A percentile compares a stretch with the other conserved stretches of the same genome.
Conservation (phyloP, 2,113 vertebrate species). For the Lipophrys pholis region DNA sequence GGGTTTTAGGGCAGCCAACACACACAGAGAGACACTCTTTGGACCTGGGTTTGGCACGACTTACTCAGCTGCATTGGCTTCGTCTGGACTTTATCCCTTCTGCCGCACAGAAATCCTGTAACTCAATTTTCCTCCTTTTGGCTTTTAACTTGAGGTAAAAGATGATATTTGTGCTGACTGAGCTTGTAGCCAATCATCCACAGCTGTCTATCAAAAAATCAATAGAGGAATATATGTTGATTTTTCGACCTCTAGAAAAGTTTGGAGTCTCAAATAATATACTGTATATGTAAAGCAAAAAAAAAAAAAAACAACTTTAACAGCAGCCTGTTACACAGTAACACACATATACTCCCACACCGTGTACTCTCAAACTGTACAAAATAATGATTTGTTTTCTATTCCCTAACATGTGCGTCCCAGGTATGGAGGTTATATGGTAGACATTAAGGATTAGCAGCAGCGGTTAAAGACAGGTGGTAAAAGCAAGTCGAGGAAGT, state of each 20-base stretch:
- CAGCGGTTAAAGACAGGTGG: conserved; percentile 27
- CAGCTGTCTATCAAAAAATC: neutral
- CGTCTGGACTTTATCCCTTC: conserved; percentile 29
- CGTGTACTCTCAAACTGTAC: neutral
- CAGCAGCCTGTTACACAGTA: neutral
- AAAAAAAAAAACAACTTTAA: neutral
- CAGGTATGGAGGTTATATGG: conserved; percentile 52
- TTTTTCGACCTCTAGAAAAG: neutral
- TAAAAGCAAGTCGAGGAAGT: conserved; percentile 9
- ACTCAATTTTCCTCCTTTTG: conserved; percentile 8
- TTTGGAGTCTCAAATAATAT: neutral
- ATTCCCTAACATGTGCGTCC: conserved; percentile 36
- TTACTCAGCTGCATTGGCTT: conserved; percentile 43
- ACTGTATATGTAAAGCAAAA: neutral
- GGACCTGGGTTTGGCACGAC: conserved; percentile 39
- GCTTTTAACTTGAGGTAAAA: conserved; percentile 13
- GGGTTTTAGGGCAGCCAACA: conserved; percentile 40
- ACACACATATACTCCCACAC: neutral
- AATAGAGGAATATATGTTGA: no score
- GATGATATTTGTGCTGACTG: conserved; percentile 18
- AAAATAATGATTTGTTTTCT: conserved; percentile 18
- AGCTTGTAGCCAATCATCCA: neutral
- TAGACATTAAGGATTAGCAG: conserved; percentile 20
- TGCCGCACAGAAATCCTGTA: conserved; percentile 22
- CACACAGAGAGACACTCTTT: conserved; percentile 31